Evolutionary conservation across 2,797 vertebrate species (phyloP).

Genomic region (Falco biarmicus): DNA sequence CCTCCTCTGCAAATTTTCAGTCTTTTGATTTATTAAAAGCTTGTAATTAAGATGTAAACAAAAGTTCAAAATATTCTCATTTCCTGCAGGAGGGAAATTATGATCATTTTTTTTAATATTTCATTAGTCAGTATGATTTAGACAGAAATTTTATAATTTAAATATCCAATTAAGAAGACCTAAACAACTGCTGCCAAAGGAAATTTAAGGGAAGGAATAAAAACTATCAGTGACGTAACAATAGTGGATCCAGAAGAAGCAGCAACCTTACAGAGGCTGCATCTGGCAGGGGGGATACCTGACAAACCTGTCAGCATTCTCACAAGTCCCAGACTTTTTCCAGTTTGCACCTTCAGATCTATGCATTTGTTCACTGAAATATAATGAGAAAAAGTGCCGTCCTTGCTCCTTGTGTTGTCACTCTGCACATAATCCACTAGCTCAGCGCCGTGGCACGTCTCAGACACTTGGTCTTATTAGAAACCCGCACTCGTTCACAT

Average conservation of each 20-base stretch:
- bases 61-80: not conserved
- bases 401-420: not conserved
- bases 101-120: not conserved
- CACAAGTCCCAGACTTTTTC: not conserved
- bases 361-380: not conserved
- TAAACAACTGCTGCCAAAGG: not conserved
- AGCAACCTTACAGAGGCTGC: not conserved
- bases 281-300: not conserved
- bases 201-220: not conserved
- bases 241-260: not conserved
- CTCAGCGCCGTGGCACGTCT: rapidly evolving
- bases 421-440: not conserved
- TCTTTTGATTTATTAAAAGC: not conserved
- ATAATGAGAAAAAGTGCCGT: not conserved
- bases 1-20: not conserved
- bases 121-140: not conserved
- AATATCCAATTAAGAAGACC: not conserved
- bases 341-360: slow-evolving; percentile 29
- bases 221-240: not conserved
- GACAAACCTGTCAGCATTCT: slow-evolving; percentile 2
- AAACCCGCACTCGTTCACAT: not conserved
- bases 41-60: not conserved
- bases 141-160: not conserved
- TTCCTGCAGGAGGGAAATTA: not conserved
- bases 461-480: not conserved